These are phyloP conservation scores for Stenolophus ochropezus DNA, from an alignment of 2,888 invertebrate species.

Conservation along the genomic window DNA sequence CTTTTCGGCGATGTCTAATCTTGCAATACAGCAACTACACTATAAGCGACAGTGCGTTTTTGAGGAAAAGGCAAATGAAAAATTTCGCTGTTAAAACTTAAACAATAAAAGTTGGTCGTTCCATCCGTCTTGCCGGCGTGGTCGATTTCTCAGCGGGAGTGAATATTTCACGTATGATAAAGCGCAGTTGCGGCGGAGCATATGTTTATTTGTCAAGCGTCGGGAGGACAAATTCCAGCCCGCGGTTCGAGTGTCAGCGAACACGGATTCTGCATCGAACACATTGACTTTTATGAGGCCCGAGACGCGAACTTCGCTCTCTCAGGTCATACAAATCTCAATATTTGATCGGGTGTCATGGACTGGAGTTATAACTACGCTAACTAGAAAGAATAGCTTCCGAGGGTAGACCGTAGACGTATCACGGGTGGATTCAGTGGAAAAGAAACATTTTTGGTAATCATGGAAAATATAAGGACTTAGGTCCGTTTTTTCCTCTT, in stretches of 20 bases:
- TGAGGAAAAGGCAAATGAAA: no score
- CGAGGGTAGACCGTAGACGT: no score
- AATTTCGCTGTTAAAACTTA: not conserved
- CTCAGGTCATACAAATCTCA: constrained; percentile 48
- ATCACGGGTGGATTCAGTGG: no score
- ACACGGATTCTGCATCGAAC: constrained; percentile 53
- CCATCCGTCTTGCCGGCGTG: not conserved
- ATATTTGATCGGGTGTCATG: no score
- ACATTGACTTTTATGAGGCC: constrained; percentile 55
- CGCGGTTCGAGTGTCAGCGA: constrained; percentile 38
- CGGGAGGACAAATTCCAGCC: constrained; percentile 8
- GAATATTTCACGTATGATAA: constrained; percentile 51
- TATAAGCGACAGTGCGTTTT: no score
- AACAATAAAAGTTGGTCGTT: constrained; percentile 1
- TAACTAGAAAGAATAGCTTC: no score
- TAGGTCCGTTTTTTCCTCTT: no score
- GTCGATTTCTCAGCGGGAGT: not conserved
- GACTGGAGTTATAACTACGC: no score
- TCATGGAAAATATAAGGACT: no score
- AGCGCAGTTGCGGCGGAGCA: constrained; percentile 10
- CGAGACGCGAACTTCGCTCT: constrained; percentile 1
- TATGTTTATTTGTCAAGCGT: constrained; percentile 50
- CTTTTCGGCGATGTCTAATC: no score
- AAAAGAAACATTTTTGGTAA: no score
- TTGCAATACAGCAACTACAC: no score